Conservation (phyloP, 2,797 vertebrate species). For the Alosa sapidissima region DNA sequence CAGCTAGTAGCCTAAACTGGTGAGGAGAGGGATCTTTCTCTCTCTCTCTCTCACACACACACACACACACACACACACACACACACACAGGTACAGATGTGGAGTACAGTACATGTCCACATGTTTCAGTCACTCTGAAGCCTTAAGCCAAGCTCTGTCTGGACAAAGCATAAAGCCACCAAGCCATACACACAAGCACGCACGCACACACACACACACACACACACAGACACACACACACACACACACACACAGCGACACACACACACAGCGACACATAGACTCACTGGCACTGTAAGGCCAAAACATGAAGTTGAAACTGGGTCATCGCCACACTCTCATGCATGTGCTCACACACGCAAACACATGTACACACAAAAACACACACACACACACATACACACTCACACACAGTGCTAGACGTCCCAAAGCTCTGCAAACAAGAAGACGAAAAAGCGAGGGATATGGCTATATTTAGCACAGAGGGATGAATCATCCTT, state of each 20-base stretch:
- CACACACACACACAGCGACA: conserved; percentile 17
- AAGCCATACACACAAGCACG: background rate
- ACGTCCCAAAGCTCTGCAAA: conserved; percentile 42
- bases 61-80: background rate
- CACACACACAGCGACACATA: background rate
- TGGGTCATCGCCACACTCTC: conserved; percentile 31
- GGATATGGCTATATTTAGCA: conserved; percentile 46
- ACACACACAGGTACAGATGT: background rate
- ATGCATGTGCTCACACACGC: background rate
- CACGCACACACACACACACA: background rate
- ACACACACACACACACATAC: conserved; percentile 28
- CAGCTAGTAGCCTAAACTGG: background rate
- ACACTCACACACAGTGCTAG: conserved; percentile 37
- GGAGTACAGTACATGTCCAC: background rate
- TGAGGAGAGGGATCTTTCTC: background rate
- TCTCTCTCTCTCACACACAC: background rate
- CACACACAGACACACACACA: background rate
- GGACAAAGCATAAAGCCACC: background rate
- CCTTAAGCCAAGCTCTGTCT: background rate
- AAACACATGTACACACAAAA: conserved; percentile 23
- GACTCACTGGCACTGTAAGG: background rate
- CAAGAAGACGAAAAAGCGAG: conserved; percentile 35
- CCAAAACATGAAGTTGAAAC: conserved; percentile 39
- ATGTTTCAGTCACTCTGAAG: conserved; percentile 2
- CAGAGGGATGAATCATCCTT: conserved; percentile 45